Evolutionary conservation across 2,797 vertebrate genomes (phyloP).

Genomic region (Tadarida brasiliensis): DNA sequence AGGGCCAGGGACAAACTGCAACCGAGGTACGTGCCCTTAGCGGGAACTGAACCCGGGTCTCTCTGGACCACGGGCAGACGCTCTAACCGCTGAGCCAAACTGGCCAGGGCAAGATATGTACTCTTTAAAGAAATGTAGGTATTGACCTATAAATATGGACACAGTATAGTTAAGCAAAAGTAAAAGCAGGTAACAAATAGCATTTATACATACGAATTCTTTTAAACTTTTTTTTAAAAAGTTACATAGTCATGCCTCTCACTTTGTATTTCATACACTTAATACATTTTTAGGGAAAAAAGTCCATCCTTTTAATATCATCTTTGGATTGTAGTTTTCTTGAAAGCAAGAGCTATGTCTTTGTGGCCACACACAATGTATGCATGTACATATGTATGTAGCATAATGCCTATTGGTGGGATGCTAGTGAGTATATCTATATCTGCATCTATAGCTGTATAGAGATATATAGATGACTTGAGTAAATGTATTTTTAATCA

Average conservation of each 20-base stretch:
- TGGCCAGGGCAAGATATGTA: conserved; percentile 49
- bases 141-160: conserved; percentile 4
- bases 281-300: not conserved
- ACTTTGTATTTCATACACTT: conserved; percentile 12
- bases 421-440: not conserved
- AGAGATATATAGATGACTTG: not conserved
- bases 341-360: not conserved
- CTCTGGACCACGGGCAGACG: too few relatives aligned
- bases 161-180: not conserved
- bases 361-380: not conserved
- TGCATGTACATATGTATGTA: not conserved
- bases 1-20: too few relatives aligned
- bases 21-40: too few relatives aligned
- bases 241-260: not conserved
- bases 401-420: not conserved
- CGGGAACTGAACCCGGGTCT: too few relatives aligned
- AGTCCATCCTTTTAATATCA: not conserved
- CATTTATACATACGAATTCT: not conserved
- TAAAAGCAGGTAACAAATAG: not conserved
- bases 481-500: conserved; percentile 2
- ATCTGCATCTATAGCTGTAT: not conserved
- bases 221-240: not conserved
- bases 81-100: too few relatives aligned
- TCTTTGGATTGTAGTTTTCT: not conserved
- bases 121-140: conserved; percentile 28